Evolutionary conservation across 2,888 invertebrate genomes (phyloP).

Genomic region (Gastrophysa polygoni): DNA sequence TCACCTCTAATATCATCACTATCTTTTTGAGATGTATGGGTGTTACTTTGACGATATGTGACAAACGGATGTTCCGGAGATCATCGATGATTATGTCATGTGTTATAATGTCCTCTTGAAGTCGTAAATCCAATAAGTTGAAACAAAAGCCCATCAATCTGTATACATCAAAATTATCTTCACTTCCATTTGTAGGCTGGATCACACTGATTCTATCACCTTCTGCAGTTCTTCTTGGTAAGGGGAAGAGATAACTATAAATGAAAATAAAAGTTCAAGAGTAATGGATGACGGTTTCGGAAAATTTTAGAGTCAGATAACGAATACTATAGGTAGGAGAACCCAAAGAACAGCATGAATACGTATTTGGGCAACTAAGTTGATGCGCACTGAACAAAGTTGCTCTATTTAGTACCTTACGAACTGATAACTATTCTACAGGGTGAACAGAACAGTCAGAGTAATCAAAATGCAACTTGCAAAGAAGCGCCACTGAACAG

Average conservation of each 20-base stretch:
- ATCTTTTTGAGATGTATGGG: conserved; percentile 57
- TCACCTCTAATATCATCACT: conserved; percentile 57
- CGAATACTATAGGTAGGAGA: no score
- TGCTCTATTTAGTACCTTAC: no score
- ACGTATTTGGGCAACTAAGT: no score
- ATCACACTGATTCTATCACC: conserved; percentile 58
- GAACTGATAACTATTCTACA: no score
- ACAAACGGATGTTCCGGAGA: conserved; percentile 53
- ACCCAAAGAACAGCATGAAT: no score
- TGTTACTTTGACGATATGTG: conserved; percentile 57
- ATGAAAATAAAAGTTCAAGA: not conserved
- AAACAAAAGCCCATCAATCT: conserved; percentile 55
- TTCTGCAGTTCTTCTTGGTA: conserved; percentile 59
- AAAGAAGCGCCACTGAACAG: no score
- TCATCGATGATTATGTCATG: conserved; percentile 60
- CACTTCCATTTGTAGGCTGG: conserved; percentile 45
- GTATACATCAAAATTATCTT: conserved; percentile 50
- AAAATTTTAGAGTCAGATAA: no score
- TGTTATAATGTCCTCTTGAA: conserved; percentile 58
- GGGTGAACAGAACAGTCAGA: no score
- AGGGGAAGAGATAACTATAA: conserved; percentile 57
- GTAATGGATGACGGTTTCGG: no score
- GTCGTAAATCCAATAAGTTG: conserved; percentile 59
- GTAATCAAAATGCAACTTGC: no score
- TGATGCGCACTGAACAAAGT: no score